A percentile compares a stretch with the other conserved stretches of the same genome.
Evolutionary conservation across 2,888 invertebrate genomes (phyloP).

Genomic region (Agonopterix arenella): DNA sequence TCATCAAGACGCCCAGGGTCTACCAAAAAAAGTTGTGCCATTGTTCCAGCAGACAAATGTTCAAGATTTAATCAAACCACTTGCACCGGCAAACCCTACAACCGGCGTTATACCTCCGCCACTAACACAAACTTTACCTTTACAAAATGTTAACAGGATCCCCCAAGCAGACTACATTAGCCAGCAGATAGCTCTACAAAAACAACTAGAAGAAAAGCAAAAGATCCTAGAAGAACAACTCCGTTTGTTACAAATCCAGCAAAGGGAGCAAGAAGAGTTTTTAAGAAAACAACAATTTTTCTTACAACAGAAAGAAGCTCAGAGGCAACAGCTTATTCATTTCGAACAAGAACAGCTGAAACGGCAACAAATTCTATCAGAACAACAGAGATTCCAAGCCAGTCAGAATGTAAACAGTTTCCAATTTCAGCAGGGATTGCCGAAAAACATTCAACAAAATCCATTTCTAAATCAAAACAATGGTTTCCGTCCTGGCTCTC

Average conservation of each 20-base stretch:
- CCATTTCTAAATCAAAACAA: conserved; percentile 38
- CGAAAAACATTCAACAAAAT: conserved; percentile 42
- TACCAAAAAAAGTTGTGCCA: conserved; percentile 88
- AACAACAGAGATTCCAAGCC: conserved; percentile 28
- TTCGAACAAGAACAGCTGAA: conserved; percentile 28
- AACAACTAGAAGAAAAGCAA: conserved; percentile 81
- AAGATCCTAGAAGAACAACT: conserved; percentile 83
- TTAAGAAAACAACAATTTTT: conserved; percentile 80
- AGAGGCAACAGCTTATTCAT: conserved; percentile 45
- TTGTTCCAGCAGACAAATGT: conserved; percentile 73
- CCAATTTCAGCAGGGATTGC: conserved; percentile 31
- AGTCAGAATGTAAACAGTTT: conserved; percentile 48
- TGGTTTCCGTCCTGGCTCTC: conserved; percentile 37
- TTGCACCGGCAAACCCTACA: conserved; percentile 17
- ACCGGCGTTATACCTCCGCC: neutral
- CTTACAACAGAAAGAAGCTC: conserved; percentile 64
- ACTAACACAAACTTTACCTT: neutral
- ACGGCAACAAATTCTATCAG: conserved; percentile 31
- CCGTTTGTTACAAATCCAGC: conserved; percentile 79
- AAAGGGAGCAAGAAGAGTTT: conserved; percentile 82
- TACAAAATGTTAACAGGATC: conserved; percentile 26
- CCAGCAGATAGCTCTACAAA: conserved; percentile 58
- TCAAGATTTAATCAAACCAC: conserved; percentile 20
- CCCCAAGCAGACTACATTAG: conserved; percentile 43
- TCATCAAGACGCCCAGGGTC: conserved; percentile 86